Percentiles rank a stretch among this genome's conserved stretches.
Conservation (phyloP, 2,888 invertebrate species). For the Cyclophora punctaria region DNA sequence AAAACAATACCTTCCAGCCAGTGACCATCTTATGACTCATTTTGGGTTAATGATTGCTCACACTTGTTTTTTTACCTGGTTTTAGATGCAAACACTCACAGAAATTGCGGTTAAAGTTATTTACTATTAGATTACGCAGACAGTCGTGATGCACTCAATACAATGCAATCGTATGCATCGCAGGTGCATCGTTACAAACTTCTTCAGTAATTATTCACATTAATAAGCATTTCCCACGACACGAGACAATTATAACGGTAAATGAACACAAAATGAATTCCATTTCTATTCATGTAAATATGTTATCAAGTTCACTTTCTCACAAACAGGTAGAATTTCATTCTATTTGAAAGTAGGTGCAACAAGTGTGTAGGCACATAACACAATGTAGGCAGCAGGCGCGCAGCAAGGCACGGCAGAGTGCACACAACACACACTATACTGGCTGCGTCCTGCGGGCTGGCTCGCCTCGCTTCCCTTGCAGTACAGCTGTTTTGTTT, state of each 20-base stretch:
- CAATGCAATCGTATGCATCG: constrained; percentile 46
- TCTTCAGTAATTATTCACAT: constrained; percentile 35
- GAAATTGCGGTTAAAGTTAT: constrained; percentile 34
- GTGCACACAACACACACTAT: constrained; percentile 2
- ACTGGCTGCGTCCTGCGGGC: neutral
- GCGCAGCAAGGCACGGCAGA: neutral
- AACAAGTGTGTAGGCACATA: constrained; percentile 46
- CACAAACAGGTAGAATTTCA: constrained; percentile 45
- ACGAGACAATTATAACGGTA: constrained; percentile 54
- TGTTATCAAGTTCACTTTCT: constrained; percentile 53
- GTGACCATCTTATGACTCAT: constrained; percentile 62
- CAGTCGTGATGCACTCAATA: constrained; percentile 36
- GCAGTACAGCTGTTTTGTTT: too few species aligned
- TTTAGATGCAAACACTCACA: constrained; percentile 43
- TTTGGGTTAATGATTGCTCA: constrained; percentile 47
- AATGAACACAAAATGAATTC: constrained; percentile 43
- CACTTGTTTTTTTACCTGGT: constrained; percentile 43
- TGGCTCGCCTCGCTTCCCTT: too few species aligned
- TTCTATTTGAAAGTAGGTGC: constrained; percentile 60
- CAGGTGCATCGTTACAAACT: constrained; percentile 68
- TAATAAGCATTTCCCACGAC: constrained; percentile 47
- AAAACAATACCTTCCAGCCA: constrained; percentile 60
- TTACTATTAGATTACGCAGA: constrained; percentile 36
- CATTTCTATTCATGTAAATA: constrained; percentile 38
- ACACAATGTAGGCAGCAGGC: constrained; percentile 24